Conservation (phyloP, 2,888 invertebrate genomes). For the Abscondita cerata region DNA sequence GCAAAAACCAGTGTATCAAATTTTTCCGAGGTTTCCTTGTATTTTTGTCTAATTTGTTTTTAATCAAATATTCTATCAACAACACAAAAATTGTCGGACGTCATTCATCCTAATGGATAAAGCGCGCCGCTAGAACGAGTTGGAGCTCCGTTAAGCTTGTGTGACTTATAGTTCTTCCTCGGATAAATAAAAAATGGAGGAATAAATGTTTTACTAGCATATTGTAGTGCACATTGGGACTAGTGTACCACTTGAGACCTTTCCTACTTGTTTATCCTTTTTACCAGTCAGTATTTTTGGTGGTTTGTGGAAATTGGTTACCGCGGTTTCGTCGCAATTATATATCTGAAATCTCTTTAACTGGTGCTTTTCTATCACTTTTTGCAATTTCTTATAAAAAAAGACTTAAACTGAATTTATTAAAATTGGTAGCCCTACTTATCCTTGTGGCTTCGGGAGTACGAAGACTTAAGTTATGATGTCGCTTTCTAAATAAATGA, state of each 20-base stretch:
- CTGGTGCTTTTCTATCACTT: conserved; percentile 33
- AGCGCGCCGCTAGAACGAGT: too few species aligned
- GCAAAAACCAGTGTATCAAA: too few species aligned
- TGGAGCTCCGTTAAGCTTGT: too few species aligned
- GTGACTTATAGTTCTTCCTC: too few species aligned
- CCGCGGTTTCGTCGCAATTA: conserved; percentile 41
- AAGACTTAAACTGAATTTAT: conserved; percentile 27
- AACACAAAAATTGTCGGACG: too few species aligned
- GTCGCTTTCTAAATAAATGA: conserved; percentile 10
- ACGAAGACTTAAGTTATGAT: conserved; percentile 14
- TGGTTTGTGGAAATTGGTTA: conserved; percentile 28
- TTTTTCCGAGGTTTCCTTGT: too few species aligned
- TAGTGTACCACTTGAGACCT: conserved; percentile 29
- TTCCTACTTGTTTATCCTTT: conserved; percentile 27
- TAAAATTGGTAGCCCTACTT: conserved; percentile 29
- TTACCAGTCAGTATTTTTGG: conserved; percentile 18
- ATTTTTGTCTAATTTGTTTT: too few species aligned
- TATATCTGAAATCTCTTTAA: conserved; percentile 35
- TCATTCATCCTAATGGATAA: too few species aligned
- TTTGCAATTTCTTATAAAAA: conserved; percentile 36
- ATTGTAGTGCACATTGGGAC: conserved; percentile 33
- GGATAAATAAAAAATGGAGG: too few species aligned
- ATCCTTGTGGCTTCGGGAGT: conserved; percentile 20
- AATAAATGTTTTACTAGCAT: too few species aligned
- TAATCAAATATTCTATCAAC: too few species aligned